Base-by-base conservation (phyloP, 2,113 vertebrate species). In the Nipponia nippon region DNA sequence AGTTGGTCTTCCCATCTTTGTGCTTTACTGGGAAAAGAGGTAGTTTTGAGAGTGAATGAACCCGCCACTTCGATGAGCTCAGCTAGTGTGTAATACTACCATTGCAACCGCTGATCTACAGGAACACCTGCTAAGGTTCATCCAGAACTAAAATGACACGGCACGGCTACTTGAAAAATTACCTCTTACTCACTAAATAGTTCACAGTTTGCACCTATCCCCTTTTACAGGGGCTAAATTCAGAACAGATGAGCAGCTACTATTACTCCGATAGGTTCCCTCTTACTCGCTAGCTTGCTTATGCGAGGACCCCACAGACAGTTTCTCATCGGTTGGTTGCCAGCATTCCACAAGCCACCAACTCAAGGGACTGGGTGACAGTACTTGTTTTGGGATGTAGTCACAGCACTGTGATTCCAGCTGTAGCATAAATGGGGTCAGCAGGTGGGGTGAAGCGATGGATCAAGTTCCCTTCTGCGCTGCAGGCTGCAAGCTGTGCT, bases 21-120 rank as follows among this genome's bases (percentile, higher is more conserved):
- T 98, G 98, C 97, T 98, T 98, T 97, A 95, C 67, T 96, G 96
- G 92, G 95, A 95, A 97, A 97, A 97, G 97, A 98, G 98, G 97
- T 98, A 98, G 98, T 90, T 93, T 66, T 20, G 86, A 95, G 95
- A 93, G 50, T 47, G 67, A 87, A 79, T n/a, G 85, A 80, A 86
- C 67, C 53, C 21, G 84, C 55, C 79, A 70, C 90, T 95, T 85
- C 0, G 29, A 91, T 16, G 11, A 86, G 78, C 46, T 94, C 69
- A 59, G 84, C 53, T 52, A 47, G 66, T 7, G 38, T 73, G 90
- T 63, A 69, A 71, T 32, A 46, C 82, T 77, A 69, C 44, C 69
- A 53, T 1, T 29, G 83, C 90, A 78, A 72, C 49, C 92, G 83
- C 75, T 79, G 90, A 78, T 49, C 87, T 92, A 86, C 83, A 75